These are phyloP conservation scores for Aproaerema taeniolella DNA, from an alignment of 2,888 invertebrate genomes.

Conservation along the genomic window DNA sequence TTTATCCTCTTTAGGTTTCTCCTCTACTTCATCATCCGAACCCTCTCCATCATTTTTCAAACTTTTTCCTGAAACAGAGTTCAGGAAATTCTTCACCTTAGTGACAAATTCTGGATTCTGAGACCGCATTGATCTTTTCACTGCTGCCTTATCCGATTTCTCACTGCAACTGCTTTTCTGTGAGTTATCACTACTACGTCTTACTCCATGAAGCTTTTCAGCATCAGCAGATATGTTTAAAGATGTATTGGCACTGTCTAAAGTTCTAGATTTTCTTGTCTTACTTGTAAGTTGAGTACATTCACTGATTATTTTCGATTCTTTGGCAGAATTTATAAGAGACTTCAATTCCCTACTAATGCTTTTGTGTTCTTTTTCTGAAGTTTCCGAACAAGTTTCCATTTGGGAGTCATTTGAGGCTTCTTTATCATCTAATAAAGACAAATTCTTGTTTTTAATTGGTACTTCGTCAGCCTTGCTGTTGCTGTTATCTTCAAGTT, in stretches of 20 bases:
- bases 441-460: slow-evolving; percentile 17
- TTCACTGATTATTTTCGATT: slow-evolving; percentile 81
- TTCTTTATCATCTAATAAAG: slow-evolving; percentile 34
- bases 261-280: slow-evolving; percentile 59
- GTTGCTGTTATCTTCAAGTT: not conserved
- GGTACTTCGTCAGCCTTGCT: not conserved
- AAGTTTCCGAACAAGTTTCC: slow-evolving; percentile 38
- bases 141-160: slow-evolving; percentile 44
- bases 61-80: slow-evolving; percentile 64
- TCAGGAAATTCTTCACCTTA: slow-evolving; percentile 79
- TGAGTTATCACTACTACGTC: slow-evolving; percentile 53
- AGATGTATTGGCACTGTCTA: slow-evolving; percentile 64
- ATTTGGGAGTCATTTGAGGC: slow-evolving; percentile 46
- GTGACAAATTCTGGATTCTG: slow-evolving; percentile 80
- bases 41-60: slow-evolving; percentile 43
- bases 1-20: slow-evolving; percentile 27
- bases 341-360: slow-evolving; percentile 79
- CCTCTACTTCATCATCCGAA: slow-evolving; percentile 36
- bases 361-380: slow-evolving; percentile 59
- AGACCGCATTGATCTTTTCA: slow-evolving; percentile 77
- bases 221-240: slow-evolving; percentile 53
- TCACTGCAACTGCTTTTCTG: slow-evolving; percentile 57
- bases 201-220: slow-evolving; percentile 41
- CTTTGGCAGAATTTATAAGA: slow-evolving; percentile 81
- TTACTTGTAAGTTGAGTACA: slow-evolving; percentile 74